Conservation (phyloP, 2,888 invertebrate genomes). For the Epirrhoe tristata region DNA sequence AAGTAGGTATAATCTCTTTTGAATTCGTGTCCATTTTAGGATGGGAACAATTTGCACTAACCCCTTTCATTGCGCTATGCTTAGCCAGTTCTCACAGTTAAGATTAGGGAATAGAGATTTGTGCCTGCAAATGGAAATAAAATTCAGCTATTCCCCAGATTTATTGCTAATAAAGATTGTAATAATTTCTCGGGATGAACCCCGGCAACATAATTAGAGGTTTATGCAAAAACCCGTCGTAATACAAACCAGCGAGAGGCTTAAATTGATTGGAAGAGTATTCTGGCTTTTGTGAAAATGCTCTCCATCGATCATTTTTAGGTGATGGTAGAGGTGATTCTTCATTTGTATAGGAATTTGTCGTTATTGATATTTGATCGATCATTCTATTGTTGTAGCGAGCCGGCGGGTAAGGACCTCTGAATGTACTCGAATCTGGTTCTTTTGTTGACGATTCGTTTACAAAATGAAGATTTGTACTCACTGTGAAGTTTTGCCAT, state of each 20-base stretch:
- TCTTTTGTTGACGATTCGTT: slow-evolving; percentile 39
- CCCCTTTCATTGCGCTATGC: slow-evolving; percentile 1
- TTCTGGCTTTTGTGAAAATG: slow-evolving; percentile 49
- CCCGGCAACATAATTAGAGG: slow-evolving; percentile 61
- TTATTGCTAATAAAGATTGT: slow-evolving; percentile 43
- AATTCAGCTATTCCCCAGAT: slow-evolving; percentile 31
- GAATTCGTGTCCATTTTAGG: slow-evolving; percentile 1
- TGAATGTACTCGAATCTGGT: slow-evolving; percentile 44
- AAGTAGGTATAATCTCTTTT: background rate
- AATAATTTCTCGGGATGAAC: slow-evolving; percentile 59
- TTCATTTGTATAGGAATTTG: slow-evolving; percentile 64
- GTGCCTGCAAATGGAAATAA: slow-evolving; percentile 31
- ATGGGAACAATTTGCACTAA: background rate
- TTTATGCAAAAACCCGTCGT: slow-evolving; percentile 75
- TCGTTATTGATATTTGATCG: slow-evolving; percentile 71
- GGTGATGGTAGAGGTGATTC: slow-evolving; percentile 57
- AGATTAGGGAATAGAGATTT: slow-evolving; percentile 6
- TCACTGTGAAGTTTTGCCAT: slow-evolving; percentile 55
- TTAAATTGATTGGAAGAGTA: slow-evolving; percentile 59
- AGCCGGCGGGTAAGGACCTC: slow-evolving; percentile 59
- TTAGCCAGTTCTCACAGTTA: slow-evolving; percentile 1
- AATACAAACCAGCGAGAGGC: slow-evolving; percentile 78
- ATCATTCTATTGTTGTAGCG: slow-evolving; percentile 62
- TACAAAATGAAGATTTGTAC: slow-evolving; percentile 33
- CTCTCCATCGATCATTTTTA: slow-evolving; percentile 68